Evolutionary conservation across 1,140 invertebrate species (phyloP), one percentile per base, ranked within the genome.

Genomic region (Drosophila pseudoananassae): DNA sequence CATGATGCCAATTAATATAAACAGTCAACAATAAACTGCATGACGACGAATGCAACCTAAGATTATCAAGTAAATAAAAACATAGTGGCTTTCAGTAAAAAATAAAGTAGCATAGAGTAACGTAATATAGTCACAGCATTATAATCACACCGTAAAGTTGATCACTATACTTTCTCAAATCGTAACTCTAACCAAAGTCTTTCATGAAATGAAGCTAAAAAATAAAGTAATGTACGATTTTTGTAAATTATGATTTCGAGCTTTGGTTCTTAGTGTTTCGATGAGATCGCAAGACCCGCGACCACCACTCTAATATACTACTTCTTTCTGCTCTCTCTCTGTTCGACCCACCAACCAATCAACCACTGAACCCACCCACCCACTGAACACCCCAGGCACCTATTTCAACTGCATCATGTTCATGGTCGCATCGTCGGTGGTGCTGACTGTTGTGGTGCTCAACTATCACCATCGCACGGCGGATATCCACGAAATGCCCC

Each of bases 351-450:
- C 38, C 53, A 31, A 31, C 53, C 55, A 51, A 33, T 76, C 49
- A 55, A 45, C 27, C 9, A 15, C 33, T 25, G 43, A 59, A 23
- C n/a, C 23, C 51, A n/a, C 47, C 55, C 38, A 33, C 38, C 38
- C 47, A 52, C 23, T 9, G 27, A 38, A 40, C 12, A 36, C 47
- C 14, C 10, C 52, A 99, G 98, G 98, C 90, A 98, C 98, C 77
- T 99, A 99, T 94, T 99, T 99, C 95, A 99, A 99, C 93, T 99
- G 98, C 94, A 99, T 99, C 92, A 99, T 99, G 99, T 98, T 99
- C 93, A 99, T 99, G 98, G 98, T 99, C 92, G 98, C 98, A 40
- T 98, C 98, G 66, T 99, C 98, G 70, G 98, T 99, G 87, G 97
- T 99, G 66, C 95, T 98, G 82, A 99, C 99, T 20, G 98, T 99